Base-by-base conservation (phyloP, 1,140 invertebrate species). In the Bombus vancouverensis region DNA sequence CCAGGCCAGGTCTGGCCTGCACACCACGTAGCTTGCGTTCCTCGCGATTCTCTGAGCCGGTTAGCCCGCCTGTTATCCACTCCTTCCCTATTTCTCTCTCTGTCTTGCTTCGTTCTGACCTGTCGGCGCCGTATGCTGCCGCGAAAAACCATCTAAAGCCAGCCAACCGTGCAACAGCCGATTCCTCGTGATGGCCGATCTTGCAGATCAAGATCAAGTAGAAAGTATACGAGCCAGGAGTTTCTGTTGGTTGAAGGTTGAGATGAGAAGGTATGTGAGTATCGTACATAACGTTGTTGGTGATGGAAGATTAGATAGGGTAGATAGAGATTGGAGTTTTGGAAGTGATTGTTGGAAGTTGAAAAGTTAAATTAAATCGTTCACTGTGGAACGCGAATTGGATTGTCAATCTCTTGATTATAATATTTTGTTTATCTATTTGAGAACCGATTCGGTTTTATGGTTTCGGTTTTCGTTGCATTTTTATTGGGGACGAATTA, bases 131-230 rank as follows among this genome's bases (percentile, higher is more conserved):
- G 65, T 9, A 89, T 53, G 53, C 53, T 34, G 74, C 75, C 77
- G 59, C 66, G 88, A 79, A 89, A 87, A 90, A 90, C 86, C 79
- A 90, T 90, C 87, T 73, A 66, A 47, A 37, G 59, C 59, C 66
- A 70, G 39, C 76, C 42, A 71, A 42, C 57, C 72, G 32, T 39
- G 75, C 79, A 70, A 87, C 80, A 86, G 25, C 47, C 80, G 88
- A 89, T 87, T 83, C 72, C 62, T 47, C 25, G 10, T 66, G 87
- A 89, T 86, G 83, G 15, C 66, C 57, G 79, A 83, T 42, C 75
- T 74, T n/a, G 47, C 57, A 73, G 74, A 83, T 86, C 78, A 65
- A 83, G 32, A 37, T 37, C 22, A 25, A n/a, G 25, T 47, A 6
- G 39, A 22, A 42, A 44, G 25, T 15, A 8, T 13, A 25, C 22